Base-by-base conservation (phyloP, 2,113 vertebrate genomes). In the Brachionichthys hirsutus region DNA sequence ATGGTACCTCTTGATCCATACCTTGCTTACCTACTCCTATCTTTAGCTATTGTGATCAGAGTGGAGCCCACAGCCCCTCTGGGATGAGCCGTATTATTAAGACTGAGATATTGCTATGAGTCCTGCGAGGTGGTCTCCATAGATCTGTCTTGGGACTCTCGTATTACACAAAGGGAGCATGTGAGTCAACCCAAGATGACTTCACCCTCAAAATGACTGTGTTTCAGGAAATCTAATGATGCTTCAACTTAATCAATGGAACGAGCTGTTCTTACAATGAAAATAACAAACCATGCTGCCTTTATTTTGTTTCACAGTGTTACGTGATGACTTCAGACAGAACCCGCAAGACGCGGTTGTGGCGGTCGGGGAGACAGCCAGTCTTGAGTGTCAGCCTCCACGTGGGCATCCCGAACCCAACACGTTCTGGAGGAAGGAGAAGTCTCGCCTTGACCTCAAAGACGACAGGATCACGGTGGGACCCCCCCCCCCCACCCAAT, bases 391-490 rank as follows among this genome's bases (percentile, higher is more conserved):
- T 87, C 95, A 95, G 50, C 88, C 96, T 0, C 96, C 96, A 1
- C 92, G 96, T 12, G 96, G 96, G 19, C 96, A 98, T 62, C 96
- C 96, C 1, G 96, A 98, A 63, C 96, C 96, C 16, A 95, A 92
- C 52, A 95, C 94, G 86, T 96, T 93, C 87, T 98, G 96, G 96
- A 97, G 93, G 77, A 98, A 96, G 67, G 95, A 98, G 66, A 95
- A 95, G 90, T 77, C 92, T 63, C 92, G 91, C 9, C 92, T 98
- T 15, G 94, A 95, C 64, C 94, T 98, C 77, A 93, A 88, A 18
- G 95, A 98, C 63, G 95, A 98, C 50, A 91, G 94, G 48, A 93
- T 98, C 81, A 94, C 91, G 67, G 95, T 98, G 78, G 91, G 95
- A 92, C 8, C 16, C 16, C 45, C 48, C 40, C 40, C 16, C n/a